Base-by-base conservation (phyloP, 2,113 vertebrate genomes). In the Psophia crepitans region DNA sequence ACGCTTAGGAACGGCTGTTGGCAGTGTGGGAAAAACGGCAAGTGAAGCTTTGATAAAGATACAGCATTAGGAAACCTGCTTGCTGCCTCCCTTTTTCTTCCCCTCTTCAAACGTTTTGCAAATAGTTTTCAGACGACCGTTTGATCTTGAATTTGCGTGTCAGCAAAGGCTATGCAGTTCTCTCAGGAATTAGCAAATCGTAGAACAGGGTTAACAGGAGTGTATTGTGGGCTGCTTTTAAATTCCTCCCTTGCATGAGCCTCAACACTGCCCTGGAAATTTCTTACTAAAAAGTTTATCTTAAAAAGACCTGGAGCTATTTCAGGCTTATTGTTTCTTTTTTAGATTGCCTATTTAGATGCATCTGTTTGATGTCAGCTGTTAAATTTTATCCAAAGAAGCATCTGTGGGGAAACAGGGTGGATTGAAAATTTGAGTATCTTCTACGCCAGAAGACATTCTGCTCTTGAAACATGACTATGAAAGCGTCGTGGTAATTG, bases 31-130 rank as follows among this genome's bases (percentile, higher is more conserved):
- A 97, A 97, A 91, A 91, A 80, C 6, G 2, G 82, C 84, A 54
- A 83, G 80, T 5, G 24, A 76, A 76, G 95, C 96, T 97, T 97
- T 96, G 96, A 96, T 96, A 96, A 95, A 96, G 96, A 74, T 57
- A 56, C 20, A 54, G 75, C 92, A 77, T 96, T 96, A 96, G 87
- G 92, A 97, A 96, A 80, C 86, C 78, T 94, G 57, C 70, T 92
- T 69, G 84, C 86, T 97, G 87, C 87, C 92, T 96, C 85, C 66
- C 89, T 94, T 89, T 96, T 90, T 94, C 84, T 94, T 95, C 49
- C 85, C 87, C 78, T 95, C 96, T 96, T 97, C 96, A 96, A 96
- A 97, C 79, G 66, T 61, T 96, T 96, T 97, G 96, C 95, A 96
- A 97, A 97, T 97, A 74, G 82, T 35, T 87, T 80, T 90, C 82